Base-by-base conservation (phyloP, 2,113 vertebrate species). In the Chunga burmeisteri region DNA sequence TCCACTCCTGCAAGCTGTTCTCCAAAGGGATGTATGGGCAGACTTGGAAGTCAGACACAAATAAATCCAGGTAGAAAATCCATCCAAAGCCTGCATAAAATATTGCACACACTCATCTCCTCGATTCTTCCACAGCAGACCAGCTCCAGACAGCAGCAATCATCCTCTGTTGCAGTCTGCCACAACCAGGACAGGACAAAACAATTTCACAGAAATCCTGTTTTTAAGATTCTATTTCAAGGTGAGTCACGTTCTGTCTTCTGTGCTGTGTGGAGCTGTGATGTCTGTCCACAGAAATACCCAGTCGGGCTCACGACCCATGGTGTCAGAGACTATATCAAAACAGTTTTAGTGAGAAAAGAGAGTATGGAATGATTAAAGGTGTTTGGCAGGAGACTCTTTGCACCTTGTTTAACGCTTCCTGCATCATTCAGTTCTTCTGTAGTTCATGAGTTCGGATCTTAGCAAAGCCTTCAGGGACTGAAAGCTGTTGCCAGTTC, bases 351-450 rank as follows among this genome's bases (percentile, higher is more conserved):
- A 58, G 83, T 19, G 67, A 66, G 88, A 79, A 42, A 75, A 91
- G n/a, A 83, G 58, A 72, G 68, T 38, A 56, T 0, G n/a, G 32
- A 32, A 85, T 62, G 83, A 95, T 92, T 88, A 94, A 95, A 91
- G 77, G 91, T 86, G 83, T 59, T 89, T 67, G 86, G 40, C 94
- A 95, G 80, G 63, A 94, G 79, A 34, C 11, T 93, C 92, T 86
- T 70, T 79, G 68, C 90, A 92, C 92, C 83, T 92, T 81, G 81
- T 88, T 42, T 42, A 94, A 79, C 77, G 65, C 61, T 95, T 87
- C 40, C 46, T 75, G 94, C 86, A 84, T 84, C 86, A 46, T 52
- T 83, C 79, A 20, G 25, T 26, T 86, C 61, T 86, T 90, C 79
- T 78, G 73, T 25, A 93, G 52, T 8, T 46, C 32, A 26, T 0